Evolutionary conservation across 2,797 vertebrate species (phyloP), one percentile per base, ranked within the genome.

Genomic region (Anisognathus igniventris): DNA sequence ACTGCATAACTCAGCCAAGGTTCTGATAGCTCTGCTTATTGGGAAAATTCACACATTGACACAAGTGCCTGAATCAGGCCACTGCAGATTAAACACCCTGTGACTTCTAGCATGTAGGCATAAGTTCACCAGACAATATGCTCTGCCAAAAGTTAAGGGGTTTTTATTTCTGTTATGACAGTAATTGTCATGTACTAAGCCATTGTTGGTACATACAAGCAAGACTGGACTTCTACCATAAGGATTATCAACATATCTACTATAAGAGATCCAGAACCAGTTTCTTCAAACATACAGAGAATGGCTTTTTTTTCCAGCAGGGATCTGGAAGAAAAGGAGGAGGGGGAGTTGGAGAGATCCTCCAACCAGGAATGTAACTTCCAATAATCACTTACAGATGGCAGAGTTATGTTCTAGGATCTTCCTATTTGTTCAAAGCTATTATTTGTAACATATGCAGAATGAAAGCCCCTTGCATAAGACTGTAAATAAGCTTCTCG

Each of bases 381-480:
- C 71, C 62, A 90, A 50, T 95, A 96, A 95, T 65, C 74, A 86
- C 74, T 95, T 92, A 62, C 92, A 94, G 91, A 95, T 95, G 91
- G 89, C 51, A 53, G 39, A 80, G 58, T 68, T 78, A 75, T 37
- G 40, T 83, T 93, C 56, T 86, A 90, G 80, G 72, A 94, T 91
- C 75, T 81, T 90, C 70, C 68, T 73, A 88, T 91, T 80, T 88
- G 61, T 75, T 85, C 85, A 92, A 78, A 92, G n/a, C 66, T 77
- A 44, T 86, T 91, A 95, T 90, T 90, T 95, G 33, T 90, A 90
- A 84, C 89, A 92, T 56, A 90, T 76, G 85, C 54, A 81, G 79
- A 92, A 86, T 30, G 72, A 83, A 78, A 90, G 47, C 35, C 40
- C 56, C 58, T 91, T 90, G 70, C 79, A 83, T 42, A 75, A 83